These are phyloP conservation scores for Pseudochromis fuscus DNA, from an alignment of 2,797 vertebrate species.

Conservation along the genomic window DNA sequence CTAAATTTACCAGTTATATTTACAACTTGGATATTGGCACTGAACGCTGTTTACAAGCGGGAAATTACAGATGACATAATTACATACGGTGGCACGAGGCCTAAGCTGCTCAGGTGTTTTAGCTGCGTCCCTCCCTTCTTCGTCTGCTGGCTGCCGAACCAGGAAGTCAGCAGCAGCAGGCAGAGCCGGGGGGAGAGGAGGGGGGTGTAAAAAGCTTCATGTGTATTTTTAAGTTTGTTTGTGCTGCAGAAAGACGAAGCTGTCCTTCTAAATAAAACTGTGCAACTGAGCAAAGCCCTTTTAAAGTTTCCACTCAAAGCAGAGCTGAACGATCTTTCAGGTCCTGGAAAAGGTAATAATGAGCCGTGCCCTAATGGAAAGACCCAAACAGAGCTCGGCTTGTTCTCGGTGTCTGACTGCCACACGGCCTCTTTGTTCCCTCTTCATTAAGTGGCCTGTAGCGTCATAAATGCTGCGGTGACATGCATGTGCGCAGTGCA, in stretches of 20 bases:
- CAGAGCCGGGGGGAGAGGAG: not conserved
- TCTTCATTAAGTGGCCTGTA: conserved; percentile 54
- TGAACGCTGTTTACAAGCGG: not conserved
- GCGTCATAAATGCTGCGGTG: conserved; percentile 59
- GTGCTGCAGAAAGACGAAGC: not conserved
- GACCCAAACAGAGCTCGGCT: conserved; percentile 59
- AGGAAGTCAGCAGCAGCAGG: not conserved
- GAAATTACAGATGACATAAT: conserved; percentile 7
- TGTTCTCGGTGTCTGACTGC: conserved; percentile 48
- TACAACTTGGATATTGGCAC: not conserved
- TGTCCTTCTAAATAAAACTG: no score
- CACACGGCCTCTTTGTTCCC: conserved; percentile 45
- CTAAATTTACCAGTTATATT: not conserved
- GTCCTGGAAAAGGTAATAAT: conserved; percentile 62
- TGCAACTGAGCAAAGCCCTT: no score
- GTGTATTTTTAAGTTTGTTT: conserved; percentile 11
- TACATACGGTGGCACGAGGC: no score
- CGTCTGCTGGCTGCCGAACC: not conserved
- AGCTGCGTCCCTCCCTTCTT: not conserved
- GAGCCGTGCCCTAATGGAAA: conserved; percentile 62
- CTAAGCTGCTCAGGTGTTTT: conserved; percentile 4
- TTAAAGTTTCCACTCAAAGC: conserved; percentile 43
- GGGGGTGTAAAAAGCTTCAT: not conserved
- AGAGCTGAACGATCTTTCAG: conserved; percentile 34
- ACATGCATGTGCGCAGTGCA: conserved; percentile 22